Conservation (phyloP, 2,888 invertebrate species). For the Helleia helle region DNA sequence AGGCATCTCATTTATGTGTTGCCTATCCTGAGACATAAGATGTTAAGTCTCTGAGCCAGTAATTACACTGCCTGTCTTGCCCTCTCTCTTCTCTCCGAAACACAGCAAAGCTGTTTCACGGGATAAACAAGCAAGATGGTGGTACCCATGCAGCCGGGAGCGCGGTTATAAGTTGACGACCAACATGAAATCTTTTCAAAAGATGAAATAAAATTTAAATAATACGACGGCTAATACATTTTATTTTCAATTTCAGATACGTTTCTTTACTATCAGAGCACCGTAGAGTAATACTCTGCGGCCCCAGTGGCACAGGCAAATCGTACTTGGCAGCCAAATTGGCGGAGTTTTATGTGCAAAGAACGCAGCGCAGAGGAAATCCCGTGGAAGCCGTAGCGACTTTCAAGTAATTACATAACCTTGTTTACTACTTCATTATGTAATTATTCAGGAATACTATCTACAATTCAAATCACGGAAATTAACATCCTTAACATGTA, state of each 20-base stretch:
- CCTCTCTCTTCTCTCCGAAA: no score
- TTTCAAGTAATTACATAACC: constrained; percentile 81
- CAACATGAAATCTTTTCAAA: no score
- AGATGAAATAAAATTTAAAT: no score
- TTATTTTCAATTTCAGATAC: constrained; percentile 70
- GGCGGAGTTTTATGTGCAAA: constrained; percentile 93
- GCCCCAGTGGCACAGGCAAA: constrained; percentile 97
- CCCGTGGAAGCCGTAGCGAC: constrained; percentile 94
- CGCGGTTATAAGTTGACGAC: no score
- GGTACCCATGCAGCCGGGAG: no score
- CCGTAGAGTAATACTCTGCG: constrained; percentile 94
- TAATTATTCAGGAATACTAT: constrained; percentile 4
- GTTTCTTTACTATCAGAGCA: constrained; percentile 93
- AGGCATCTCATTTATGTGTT: no score
- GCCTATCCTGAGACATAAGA: no score
- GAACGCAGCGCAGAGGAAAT: constrained; percentile 83
- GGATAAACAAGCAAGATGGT: no score
- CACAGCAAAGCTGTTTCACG: no score
- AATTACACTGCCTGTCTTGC: no score
- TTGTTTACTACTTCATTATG: constrained; percentile 10
- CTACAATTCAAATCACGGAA: background rate
- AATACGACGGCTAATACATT: no score
- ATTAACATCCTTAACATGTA: background rate
- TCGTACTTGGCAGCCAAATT: constrained; percentile 95
- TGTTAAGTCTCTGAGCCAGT: no score